These are phyloP conservation scores for Bubalus kerabau DNA, from an alignment of 2,113 vertebrate species.

Conservation along the genomic window DNA sequence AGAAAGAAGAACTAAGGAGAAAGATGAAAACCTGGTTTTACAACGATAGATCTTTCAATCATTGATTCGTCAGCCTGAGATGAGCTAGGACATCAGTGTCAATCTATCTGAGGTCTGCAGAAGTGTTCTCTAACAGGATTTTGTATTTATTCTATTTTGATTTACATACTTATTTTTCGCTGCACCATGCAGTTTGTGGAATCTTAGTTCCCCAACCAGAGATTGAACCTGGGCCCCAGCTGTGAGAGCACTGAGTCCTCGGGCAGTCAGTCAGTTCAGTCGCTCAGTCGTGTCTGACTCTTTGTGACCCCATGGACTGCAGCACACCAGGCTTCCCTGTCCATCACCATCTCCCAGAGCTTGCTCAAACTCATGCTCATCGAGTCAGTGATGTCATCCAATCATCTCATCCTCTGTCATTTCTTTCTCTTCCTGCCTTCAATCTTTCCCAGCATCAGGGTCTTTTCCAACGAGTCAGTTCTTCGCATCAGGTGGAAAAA, in stretches of 20 bases:
- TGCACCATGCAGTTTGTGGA: background rate
- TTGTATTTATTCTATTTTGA: background rate
- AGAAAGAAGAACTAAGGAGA: background rate
- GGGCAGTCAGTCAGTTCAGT: background rate
- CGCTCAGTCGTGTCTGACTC: rapidly evolving
- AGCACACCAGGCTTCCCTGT: background rate
- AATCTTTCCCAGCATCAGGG: background rate
- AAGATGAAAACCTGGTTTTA: rapidly evolving
- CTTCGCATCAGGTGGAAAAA: background rate
- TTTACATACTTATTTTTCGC: background rate
- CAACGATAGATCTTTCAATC: rapidly evolving
- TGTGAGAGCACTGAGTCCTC: rapidly evolving
- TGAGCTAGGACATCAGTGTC: rapidly evolving
- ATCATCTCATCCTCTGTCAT: background rate
- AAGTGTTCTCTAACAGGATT: rapidly evolving
- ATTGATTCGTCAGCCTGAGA: background rate
- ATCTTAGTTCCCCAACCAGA: background rate
- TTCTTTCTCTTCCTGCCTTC: background rate
- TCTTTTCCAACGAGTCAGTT: background rate
- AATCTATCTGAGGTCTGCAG: background rate
- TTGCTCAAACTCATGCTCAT: background rate
- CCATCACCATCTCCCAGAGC: background rate
- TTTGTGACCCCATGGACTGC: background rate
- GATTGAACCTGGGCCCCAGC: background rate
- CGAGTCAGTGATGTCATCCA: background rate